These are phyloP conservation scores for Drosophila prostipennis DNA, from an alignment of 2,888 invertebrate genomes.

Conservation along the genomic window DNA sequence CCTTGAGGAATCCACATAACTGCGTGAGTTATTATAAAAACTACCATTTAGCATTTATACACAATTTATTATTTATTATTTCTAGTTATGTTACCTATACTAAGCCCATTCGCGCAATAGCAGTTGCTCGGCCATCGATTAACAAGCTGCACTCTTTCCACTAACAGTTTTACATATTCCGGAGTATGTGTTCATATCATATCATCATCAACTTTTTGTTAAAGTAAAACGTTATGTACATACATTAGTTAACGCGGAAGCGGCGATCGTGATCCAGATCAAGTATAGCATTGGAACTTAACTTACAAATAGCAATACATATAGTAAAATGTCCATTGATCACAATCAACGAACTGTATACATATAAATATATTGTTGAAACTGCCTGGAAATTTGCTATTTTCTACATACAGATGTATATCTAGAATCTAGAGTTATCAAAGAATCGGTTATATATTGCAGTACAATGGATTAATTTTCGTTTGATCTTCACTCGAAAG, in stretches of 20 bases:
- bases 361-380: conserved; percentile 33
- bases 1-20: no score
- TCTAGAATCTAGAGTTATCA: conserved; percentile 42
- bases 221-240: conserved; percentile 69
- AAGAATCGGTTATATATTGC: conserved; percentile 53
- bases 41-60: conserved; percentile 52
- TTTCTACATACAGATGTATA: conserved; percentile 49
- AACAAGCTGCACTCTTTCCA: conserved; percentile 61
- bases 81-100: conserved; percentile 56
- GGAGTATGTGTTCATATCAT: conserved; percentile 38
- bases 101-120: conserved; percentile 50
- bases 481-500: conserved; percentile 1
- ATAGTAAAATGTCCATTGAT: conserved; percentile 49
- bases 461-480: conserved; percentile 35
- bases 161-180: conserved; percentile 54
- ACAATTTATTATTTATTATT: conserved; percentile 70
- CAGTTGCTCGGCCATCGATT: conserved; percentile 40
- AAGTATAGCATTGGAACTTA: conserved; percentile 55
- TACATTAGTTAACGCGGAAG: conserved; percentile 62
- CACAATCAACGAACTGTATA: conserved; percentile 50
- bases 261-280: conserved; percentile 45
- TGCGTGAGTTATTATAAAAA: not conserved
- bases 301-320: conserved; percentile 45
- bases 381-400: conserved; percentile 64
- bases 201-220: conserved; percentile 43